Base-by-base conservation (phyloP, 1,140 invertebrate genomes). In the Eurosta solidaginis region DNA sequence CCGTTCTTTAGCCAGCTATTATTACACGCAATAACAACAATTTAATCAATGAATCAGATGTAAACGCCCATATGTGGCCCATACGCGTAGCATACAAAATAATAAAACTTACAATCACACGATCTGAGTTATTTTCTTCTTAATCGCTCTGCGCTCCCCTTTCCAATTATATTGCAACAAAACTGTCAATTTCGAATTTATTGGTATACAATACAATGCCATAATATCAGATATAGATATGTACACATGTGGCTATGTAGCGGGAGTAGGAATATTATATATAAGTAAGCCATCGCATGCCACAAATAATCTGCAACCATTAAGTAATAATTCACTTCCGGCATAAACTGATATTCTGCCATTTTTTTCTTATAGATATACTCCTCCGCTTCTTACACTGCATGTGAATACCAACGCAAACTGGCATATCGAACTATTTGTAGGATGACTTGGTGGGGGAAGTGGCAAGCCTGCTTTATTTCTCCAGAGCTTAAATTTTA, bases 281-380 rank as follows among this genome's bases (percentile, higher is more conserved):
- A n/a, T n/a, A n/a, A 40, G 27, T n/a, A 44, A 40, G 5, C 44
- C 44, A 27, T 1, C 12, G 7, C 14, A 14, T 5, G 22, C 22
- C 40, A n/a, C 73, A 74, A 74, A 74, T 74, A 74, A 74, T 74
- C 73, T 74, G 59, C 1, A 22, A 17, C 73, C 73, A 47, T 74
- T 74, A 74, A 74, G 73, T 74, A 74, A 74, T 74, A 74, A 74
- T 74, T 74, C 73, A 74, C 73, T 74, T 74, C 44, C 73, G 73
- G 42, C 73, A 47, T 74, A 74, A 29, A 47, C 25, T 74, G 73
- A 74, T 42, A 74, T 42, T 7, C 44, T 47, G 73, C 44, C 25
- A 6, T 74, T 74, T 47, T 47, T 74, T 27, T 74, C 73, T 74
- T 36, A n/a, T n/a, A n/a, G n/a, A n/a, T 40, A 68, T 68, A 29